phyloP scores from a whole-genome alignment of 2,888 invertebrate genomes.

The Tenthredo mesomela region DNA sequence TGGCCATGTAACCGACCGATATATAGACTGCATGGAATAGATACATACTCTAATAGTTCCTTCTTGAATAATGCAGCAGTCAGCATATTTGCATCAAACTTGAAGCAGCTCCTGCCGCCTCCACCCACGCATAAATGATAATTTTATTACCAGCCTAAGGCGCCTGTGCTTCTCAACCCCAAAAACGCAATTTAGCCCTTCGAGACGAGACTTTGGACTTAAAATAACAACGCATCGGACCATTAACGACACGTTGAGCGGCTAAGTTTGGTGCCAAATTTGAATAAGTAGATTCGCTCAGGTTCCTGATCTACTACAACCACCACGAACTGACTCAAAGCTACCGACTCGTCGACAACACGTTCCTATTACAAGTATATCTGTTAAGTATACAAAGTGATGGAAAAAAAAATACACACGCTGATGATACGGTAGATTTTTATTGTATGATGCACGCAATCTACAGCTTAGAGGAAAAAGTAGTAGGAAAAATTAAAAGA shows the following conservation, averaged over 20 bases:
- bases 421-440: background rate
- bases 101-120: constrained; percentile 66
- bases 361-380: background rate
- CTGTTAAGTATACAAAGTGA: background rate
- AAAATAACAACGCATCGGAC: constrained; percentile 66
- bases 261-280: constrained; percentile 31
- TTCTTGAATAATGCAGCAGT: constrained; percentile 73
- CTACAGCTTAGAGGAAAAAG: background rate
- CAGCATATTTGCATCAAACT: constrained; percentile 73
- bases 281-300: constrained; percentile 42
- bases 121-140: constrained; percentile 70
- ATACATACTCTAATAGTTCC: constrained; percentile 72
- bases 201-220: constrained; percentile 61
- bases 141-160: constrained; percentile 71
- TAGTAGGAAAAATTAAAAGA: background rate
- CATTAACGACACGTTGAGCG: constrained; percentile 58
- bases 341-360: background rate
- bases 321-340: background rate
- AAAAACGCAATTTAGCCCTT: constrained; percentile 66
- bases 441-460: background rate
- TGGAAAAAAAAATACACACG: background rate
- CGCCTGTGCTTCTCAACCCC: constrained; percentile 65
- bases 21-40: constrained; percentile 58
- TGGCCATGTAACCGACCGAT: constrained; percentile 60
- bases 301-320: constrained; percentile 30